Conservation (phyloP, 1,140 invertebrate species). For the Odontomachus brunneus region DNA sequence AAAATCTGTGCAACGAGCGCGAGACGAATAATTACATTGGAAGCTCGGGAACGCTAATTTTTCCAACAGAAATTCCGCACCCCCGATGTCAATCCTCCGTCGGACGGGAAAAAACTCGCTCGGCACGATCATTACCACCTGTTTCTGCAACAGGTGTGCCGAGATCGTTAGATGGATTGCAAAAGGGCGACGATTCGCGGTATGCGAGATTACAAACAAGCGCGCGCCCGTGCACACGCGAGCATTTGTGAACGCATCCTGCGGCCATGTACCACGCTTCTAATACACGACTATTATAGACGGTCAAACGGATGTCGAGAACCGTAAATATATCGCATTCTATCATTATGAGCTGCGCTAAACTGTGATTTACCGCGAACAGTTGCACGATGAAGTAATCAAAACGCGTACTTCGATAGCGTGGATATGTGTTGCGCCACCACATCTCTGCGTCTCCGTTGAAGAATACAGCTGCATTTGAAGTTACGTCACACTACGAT, state of each 20-base stretch:
- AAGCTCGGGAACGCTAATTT: neutral
- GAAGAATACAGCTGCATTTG: neutral
- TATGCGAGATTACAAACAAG: conserved; percentile 51
- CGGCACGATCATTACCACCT: conserved; percentile 39
- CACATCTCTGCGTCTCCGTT: neutral
- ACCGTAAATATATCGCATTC: conserved; percentile 57
- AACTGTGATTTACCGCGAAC: conserved; percentile 26
- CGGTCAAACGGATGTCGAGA: conserved; percentile 25
- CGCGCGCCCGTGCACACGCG: conserved; percentile 39
- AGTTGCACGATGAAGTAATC: neutral
- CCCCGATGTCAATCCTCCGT: conserved; percentile 4
- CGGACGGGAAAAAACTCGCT: conserved; percentile 19
- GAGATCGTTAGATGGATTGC: conserved; percentile 73
- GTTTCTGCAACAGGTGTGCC: conserved; percentile 72
- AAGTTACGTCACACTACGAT: neutral
- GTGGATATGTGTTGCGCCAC: conserved; percentile 6
- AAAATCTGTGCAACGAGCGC: neutral
- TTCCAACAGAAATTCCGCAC: conserved; percentile 6
- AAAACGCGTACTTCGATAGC: conserved; percentile 9
- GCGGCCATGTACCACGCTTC: conserved; percentile 14
- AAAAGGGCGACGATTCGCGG: conserved; percentile 64
- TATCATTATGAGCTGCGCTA: conserved; percentile 42
- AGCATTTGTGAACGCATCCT: conserved; percentile 57
- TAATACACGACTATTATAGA: neutral
- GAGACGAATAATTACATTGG: neutral